phyloP scores from a whole-genome alignment of 2,888 invertebrate genomes.

The Panzeria rudis region DNA sequence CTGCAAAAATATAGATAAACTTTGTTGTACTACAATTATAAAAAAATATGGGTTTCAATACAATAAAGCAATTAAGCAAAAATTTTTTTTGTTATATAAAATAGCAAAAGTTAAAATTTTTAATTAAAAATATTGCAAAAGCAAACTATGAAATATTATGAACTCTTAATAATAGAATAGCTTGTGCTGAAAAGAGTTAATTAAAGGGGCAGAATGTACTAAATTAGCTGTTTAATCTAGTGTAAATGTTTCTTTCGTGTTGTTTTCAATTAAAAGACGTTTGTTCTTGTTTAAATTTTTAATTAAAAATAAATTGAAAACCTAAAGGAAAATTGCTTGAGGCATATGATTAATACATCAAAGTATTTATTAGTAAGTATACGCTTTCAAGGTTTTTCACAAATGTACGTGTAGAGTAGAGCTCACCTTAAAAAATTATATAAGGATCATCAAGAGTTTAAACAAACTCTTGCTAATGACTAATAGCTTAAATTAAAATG shows the following conservation, averaged over 20 bases:
- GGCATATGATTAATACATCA: slow-evolving; percentile 1
- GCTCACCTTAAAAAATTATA: too few relatives aligned
- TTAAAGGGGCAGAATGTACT: neutral
- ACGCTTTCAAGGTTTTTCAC: neutral
- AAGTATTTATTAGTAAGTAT: neutral
- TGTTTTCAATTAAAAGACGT: neutral
- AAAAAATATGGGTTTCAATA: neutral
- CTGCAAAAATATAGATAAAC: slow-evolving; percentile 27
- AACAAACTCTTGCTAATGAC: too few relatives aligned
- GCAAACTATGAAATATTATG: neutral
- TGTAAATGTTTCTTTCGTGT: neutral
- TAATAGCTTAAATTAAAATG: too few relatives aligned
- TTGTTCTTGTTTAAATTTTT: neutral
- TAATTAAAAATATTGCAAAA: neutral
- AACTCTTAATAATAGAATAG: neutral
- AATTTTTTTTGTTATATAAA: slow-evolving; percentile 12
- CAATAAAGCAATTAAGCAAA: slow-evolving; percentile 23
- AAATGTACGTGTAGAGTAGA: too few relatives aligned
- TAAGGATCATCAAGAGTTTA: too few relatives aligned
- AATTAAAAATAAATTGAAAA: neutral
- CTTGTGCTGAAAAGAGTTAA: neutral
- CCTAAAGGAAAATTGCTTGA: neutral
- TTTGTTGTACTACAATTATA: neutral
- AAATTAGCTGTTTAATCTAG: neutral
- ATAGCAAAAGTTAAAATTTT: neutral